phyloP scores from a whole-genome alignment of 2,888 invertebrate species.

The Nymphalis c-album region DNA sequence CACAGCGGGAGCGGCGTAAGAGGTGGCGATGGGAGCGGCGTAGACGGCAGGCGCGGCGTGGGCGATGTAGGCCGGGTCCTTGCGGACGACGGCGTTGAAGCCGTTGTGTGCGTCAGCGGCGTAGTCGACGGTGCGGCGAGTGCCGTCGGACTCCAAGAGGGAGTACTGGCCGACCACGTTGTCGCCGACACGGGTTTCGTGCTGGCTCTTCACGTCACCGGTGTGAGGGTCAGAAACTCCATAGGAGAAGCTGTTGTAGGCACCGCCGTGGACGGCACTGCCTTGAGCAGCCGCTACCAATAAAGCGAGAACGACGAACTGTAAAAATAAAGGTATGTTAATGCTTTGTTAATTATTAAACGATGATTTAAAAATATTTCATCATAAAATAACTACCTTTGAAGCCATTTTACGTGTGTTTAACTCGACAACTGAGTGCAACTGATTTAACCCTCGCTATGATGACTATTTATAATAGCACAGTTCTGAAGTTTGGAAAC shows the following conservation, averaged over 20 bases:
- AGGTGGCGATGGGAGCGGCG: slow-evolving; percentile 73
- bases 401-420: slow-evolving; percentile 38
- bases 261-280: slow-evolving; percentile 64
- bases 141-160: slow-evolving; percentile 76
- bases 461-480: slow-evolving; percentile 38
- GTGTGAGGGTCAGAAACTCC: slow-evolving; percentile 76
- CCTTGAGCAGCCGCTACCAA: slow-evolving; percentile 66
- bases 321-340: slow-evolving; percentile 47
- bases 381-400: slow-evolving; percentile 18
- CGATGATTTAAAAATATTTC: no score
- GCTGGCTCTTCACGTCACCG: slow-evolving; percentile 76
- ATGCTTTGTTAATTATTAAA: no score
- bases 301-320: slow-evolving; percentile 72
- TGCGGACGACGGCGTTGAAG: slow-evolving; percentile 79
- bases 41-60: slow-evolving; percentile 41
- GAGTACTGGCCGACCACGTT: slow-evolving; percentile 76
- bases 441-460: slow-evolving; percentile 27
- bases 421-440: slow-evolving; percentile 36
- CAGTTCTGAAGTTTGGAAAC: slow-evolving; percentile 26
- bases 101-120: slow-evolving; percentile 73
- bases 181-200: slow-evolving; percentile 73
- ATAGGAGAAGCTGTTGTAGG: slow-evolving; percentile 72
- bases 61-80: slow-evolving; percentile 60
- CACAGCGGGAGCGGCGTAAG: slow-evolving; percentile 64
- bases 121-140: slow-evolving; percentile 77